Percentiles rank a stretch among this genome's conserved stretches.
phyloP scores from a whole-genome alignment of 2,888 invertebrate species.

The Andricus quercusramuli region DNA sequence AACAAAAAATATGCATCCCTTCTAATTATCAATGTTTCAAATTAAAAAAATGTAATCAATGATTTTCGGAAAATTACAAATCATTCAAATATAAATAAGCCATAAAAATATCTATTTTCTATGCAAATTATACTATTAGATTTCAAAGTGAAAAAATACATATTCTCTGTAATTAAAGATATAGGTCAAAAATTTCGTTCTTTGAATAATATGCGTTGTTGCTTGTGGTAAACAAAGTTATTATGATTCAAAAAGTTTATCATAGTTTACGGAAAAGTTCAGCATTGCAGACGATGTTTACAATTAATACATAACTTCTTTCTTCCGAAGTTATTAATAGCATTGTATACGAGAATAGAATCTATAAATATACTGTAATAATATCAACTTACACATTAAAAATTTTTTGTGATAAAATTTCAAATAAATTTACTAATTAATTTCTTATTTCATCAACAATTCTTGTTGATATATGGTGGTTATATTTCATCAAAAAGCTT shows the following conservation, averaged over 20 bases:
- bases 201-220: neutral
- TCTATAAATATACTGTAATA: neutral
- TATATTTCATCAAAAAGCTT: neutral
- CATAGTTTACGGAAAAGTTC: neutral
- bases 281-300: neutral
- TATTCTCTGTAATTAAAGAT: neutral
- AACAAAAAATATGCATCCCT: too few species aligned
- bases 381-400: too few species aligned
- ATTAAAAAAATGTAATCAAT: too few species aligned
- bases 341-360: too few species aligned
- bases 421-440: neutral
- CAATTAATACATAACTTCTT: neutral
- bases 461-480: neutral
- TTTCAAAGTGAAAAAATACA: neutral
- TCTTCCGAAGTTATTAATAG: neutral
- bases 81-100: too few species aligned
- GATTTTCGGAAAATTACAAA: too few species aligned
- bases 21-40: too few species aligned
- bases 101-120: too few species aligned
- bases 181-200: neutral
- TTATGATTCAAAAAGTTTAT: neutral
- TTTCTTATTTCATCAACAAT: neutral
- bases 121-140: too few species aligned
- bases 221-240: neutral
- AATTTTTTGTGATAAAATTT: neutral